Evolutionary conservation across 2,888 invertebrate species (phyloP).

Genomic region (Augochlorella aurata): DNA sequence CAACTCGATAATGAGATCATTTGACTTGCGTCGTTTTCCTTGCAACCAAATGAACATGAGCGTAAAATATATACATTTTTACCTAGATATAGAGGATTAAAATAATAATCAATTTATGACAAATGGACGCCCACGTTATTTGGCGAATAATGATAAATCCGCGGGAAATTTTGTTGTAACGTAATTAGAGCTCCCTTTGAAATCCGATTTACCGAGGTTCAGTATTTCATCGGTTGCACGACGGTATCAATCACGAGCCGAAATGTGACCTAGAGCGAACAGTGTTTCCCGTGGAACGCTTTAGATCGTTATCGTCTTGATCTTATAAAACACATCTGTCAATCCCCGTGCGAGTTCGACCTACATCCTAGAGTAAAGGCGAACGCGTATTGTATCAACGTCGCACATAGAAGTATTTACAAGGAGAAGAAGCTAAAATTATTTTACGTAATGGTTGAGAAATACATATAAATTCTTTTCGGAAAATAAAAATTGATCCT

Average conservation of each 20-base stretch:
- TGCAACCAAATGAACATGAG: too few relatives aligned
- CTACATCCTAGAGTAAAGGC: conserved; percentile 19
- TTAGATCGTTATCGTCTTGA: conserved; percentile 37
- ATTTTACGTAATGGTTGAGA: background rate
- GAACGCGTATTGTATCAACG: conserved; percentile 25
- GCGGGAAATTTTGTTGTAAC: background rate
- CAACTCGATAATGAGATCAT: too few relatives aligned
- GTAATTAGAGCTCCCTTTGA: background rate
- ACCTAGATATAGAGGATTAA: too few relatives aligned
- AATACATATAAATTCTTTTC: too few relatives aligned
- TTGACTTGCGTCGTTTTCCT: too few relatives aligned
- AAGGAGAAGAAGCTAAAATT: background rate
- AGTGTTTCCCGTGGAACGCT: conserved; percentile 16
- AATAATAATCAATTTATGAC: too few relatives aligned
- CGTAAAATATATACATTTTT: too few relatives aligned
- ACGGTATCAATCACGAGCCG: background rate
- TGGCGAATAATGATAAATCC: too few relatives aligned
- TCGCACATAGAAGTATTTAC: background rate
- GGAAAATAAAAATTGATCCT: too few relatives aligned
- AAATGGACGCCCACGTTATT: too few relatives aligned
- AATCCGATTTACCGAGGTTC: too few relatives aligned
- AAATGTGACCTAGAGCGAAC: conserved; percentile 5
- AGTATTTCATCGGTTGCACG: background rate
- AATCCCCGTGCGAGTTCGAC: conserved; percentile 20
- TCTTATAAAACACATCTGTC: conserved; percentile 29